Conservation (phyloP, 2,888 invertebrate species). For the Actias luna region DNA sequence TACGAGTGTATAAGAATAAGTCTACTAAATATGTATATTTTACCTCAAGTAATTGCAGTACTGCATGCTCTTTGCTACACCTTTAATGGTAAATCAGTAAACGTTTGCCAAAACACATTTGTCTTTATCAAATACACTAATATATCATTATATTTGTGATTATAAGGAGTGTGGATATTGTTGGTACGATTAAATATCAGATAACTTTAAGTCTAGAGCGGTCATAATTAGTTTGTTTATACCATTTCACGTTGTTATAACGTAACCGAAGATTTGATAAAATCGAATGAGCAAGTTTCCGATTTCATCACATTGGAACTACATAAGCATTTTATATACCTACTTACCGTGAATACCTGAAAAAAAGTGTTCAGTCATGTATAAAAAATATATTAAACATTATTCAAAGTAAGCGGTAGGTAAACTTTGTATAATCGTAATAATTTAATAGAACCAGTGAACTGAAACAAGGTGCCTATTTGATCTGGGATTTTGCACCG, state of each 20-base stretch:
- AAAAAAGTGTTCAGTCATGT: neutral
- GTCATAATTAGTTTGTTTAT: neutral
- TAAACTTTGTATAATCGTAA: slow-evolving; percentile 9
- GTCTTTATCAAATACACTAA: too few relatives aligned
- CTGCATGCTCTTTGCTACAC: too few relatives aligned
- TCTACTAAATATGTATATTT: too few relatives aligned
- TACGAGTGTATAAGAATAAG: too few relatives aligned
- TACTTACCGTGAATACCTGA: neutral
- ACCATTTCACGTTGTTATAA: neutral
- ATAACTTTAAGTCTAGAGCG: neutral
- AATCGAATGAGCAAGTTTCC: neutral
- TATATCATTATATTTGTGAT: neutral
- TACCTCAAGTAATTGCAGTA: too few relatives aligned
- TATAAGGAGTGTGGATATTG: too few relatives aligned
- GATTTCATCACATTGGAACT: neutral
- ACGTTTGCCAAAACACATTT: too few relatives aligned
- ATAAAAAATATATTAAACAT: neutral
- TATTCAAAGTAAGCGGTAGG: neutral
- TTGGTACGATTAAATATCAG: too few relatives aligned
- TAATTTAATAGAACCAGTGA: slow-evolving; percentile 10
- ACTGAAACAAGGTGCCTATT: slow-evolving; percentile 16
- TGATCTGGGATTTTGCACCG: slow-evolving; percentile 7
- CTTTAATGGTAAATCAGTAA: too few relatives aligned
- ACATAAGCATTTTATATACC: neutral
- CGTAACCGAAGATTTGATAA: neutral